Conservation (phyloP, 1,140 invertebrate species). For the Brachionus asplanchnoidis region DNA sequence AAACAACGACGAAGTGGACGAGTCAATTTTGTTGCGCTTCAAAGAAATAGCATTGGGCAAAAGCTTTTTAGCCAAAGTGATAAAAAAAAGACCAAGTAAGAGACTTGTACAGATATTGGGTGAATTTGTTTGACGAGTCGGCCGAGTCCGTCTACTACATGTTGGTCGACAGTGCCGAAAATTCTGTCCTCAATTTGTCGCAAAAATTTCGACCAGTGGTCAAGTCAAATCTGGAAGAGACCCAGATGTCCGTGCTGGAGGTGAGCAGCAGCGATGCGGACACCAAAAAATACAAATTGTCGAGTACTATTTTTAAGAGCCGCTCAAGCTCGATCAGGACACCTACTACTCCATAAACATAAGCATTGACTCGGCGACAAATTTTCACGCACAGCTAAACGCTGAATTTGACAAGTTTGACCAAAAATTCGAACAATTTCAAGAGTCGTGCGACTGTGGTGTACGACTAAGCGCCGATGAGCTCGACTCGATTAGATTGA, state of each 20-base stretch:
- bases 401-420: background rate
- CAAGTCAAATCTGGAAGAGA: conserved; percentile 18
- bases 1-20: conserved; percentile 9
- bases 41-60: conserved; percentile 19
- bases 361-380: background rate
- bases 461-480: background rate
- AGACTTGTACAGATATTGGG: background rate
- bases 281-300: background rate
- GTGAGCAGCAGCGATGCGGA: background rate
- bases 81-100: background rate
- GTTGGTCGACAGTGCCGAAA: background rate
- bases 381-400: background rate
- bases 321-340: background rate
- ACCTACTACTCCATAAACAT: background rate
- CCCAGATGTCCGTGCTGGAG: background rate
- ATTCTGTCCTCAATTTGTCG: background rate
- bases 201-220: background rate
- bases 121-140: conserved; percentile 35
- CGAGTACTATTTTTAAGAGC: background rate
- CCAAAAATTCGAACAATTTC: conserved; percentile 1
- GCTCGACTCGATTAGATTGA: background rate
- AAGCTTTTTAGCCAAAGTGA: conserved; percentile 16
- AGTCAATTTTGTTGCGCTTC: background rate
- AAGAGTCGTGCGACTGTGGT: background rate
- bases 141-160: conserved; percentile 12